Percentiles rank a stretch among this genome's conserved stretches.
phyloP scores from a whole-genome alignment of 2,888 invertebrate species.

The Acronicta alni region DNA sequence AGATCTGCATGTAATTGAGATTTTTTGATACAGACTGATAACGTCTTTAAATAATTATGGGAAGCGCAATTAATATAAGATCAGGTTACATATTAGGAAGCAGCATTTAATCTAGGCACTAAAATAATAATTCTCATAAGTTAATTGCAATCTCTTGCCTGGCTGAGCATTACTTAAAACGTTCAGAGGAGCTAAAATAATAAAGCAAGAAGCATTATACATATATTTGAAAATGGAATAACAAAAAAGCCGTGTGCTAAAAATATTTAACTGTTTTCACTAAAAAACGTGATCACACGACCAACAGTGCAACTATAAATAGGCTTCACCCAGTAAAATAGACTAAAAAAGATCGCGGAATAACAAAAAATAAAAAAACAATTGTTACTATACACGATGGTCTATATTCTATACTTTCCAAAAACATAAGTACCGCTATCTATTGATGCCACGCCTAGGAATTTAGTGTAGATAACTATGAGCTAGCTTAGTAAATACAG shows the following conservation, averaged over 20 bases:
- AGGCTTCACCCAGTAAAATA: not conserved
- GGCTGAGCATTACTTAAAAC: conserved; percentile 37
- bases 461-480: conserved; percentile 37
- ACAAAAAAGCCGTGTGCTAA: not conserved
- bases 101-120: conserved; percentile 36
- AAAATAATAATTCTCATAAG: conserved; percentile 40
- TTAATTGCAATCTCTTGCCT: conserved; percentile 43
- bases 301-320: not conserved
- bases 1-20: conserved; percentile 11
- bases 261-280: not conserved
- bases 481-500: conserved; percentile 51
- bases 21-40: conserved; percentile 4
- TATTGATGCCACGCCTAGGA: conserved; percentile 24
- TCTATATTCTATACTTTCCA: conserved; percentile 12
- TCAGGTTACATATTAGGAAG: conserved; percentile 18
- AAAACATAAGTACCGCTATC: conserved; percentile 18
- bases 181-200: conserved; percentile 19
- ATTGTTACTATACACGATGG: not conserved
- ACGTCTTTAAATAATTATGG: conserved; percentile 13
- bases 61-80: conserved; percentile 15
- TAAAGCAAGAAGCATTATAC: not conserved
- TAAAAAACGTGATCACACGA: not conserved
- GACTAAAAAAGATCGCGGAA: not conserved
- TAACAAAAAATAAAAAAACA: not conserved
- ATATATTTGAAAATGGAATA: conserved; percentile 1